phyloP scores from a whole-genome alignment of 2,797 vertebrate species.

The Pipistrellus nathusii region DNA sequence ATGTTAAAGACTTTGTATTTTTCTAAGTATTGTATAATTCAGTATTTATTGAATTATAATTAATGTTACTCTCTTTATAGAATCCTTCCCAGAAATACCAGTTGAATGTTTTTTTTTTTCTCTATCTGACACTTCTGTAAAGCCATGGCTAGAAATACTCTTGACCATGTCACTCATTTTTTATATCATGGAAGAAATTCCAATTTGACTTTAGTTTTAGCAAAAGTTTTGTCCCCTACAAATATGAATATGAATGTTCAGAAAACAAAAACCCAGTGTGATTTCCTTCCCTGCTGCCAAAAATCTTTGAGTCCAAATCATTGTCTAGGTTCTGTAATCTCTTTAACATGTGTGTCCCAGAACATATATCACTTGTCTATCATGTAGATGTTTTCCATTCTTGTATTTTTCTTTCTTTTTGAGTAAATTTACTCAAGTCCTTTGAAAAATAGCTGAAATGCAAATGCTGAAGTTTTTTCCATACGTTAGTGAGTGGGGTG shows the following conservation, averaged over 20 bases:
- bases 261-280: neutral
- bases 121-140: neutral
- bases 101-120: constrained; percentile 1
- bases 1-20: constrained; percentile 48
- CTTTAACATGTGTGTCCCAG: neutral
- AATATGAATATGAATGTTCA: constrained; percentile 27
- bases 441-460: constrained; percentile 29
- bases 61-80: constrained; percentile 35
- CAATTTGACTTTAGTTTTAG: constrained; percentile 3
- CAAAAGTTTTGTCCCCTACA: constrained; percentile 9
- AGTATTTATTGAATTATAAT: constrained; percentile 39
- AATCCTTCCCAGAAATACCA: constrained; percentile 37
- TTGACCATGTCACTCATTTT: neutral
- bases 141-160: neutral
- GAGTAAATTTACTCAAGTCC: neutral
- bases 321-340: neutral
- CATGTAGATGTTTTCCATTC: neutral
- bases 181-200: neutral
- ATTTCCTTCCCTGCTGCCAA: constrained; percentile 27
- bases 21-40: constrained; percentile 28
- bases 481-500: neutral
- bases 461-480: neutral
- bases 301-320: constrained; percentile 39
- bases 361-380: neutral
- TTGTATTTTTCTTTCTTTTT: neutral